These are phyloP conservation scores for Drosophila mimetica DNA, from an alignment of 2,888 invertebrate genomes.

Conservation along the genomic window DNA sequence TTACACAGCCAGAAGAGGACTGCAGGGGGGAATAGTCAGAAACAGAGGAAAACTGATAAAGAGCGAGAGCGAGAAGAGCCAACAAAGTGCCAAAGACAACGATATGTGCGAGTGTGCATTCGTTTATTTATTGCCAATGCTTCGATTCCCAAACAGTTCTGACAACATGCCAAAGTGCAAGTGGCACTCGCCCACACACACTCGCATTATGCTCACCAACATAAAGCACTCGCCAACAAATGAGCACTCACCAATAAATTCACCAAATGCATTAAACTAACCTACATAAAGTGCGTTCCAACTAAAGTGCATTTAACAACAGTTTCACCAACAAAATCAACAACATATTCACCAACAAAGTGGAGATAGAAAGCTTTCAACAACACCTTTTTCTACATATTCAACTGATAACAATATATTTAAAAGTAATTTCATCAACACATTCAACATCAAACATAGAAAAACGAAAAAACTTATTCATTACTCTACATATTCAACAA, in stretches of 20 bases:
- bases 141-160: conserved; percentile 69
- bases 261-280: background rate
- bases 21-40: conserved; percentile 15
- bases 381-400: background rate
- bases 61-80: conserved; percentile 23
- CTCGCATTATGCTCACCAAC: conserved; percentile 6
- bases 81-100: conserved; percentile 50
- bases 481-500: background rate
- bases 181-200: conserved; percentile 48
- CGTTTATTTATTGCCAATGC: conserved; percentile 66
- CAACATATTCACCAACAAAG: background rate
- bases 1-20: conserved; percentile 55
- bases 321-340: background rate
- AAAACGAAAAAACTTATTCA: no score
- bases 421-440: no score
- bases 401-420: no score
- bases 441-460: background rate
- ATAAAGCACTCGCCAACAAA: background rate
- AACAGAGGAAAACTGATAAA: conserved; percentile 7
- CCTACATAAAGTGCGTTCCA: background rate
- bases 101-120: conserved; percentile 38
- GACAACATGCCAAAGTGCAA: conserved; percentile 73
- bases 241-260: background rate
- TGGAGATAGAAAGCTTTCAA: no score
- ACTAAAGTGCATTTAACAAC: background rate